A percentile compares a stretch with the other conserved stretches of the same genome.
phyloP scores from a whole-genome alignment of 2,797 vertebrate genomes.

The Clarias laeviceps region DNA sequence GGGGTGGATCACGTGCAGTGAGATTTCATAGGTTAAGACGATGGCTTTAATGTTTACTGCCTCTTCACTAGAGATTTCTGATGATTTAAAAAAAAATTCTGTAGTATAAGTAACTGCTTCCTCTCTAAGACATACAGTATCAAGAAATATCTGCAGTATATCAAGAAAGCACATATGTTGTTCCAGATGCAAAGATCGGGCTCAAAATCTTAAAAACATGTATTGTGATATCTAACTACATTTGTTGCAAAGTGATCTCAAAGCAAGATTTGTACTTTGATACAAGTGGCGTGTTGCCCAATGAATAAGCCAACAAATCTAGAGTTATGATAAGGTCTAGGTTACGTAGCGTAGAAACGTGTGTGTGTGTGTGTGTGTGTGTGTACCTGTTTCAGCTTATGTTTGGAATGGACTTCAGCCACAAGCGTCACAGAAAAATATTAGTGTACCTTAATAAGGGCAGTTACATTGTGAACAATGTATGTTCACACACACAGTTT shows the following conservation, averaged over 20 bases:
- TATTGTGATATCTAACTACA: not conserved
- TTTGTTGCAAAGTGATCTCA: constrained; percentile 1
- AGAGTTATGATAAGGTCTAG: no score
- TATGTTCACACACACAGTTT: not conserved
- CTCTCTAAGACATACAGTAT: not conserved
- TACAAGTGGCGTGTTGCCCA: not conserved
- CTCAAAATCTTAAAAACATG: not conserved
- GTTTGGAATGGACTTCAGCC: not conserved
- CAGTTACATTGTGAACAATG: not conserved
- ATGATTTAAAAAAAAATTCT: no score
- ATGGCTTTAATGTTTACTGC: constrained; percentile 61
- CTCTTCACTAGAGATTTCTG: constrained; percentile 22
- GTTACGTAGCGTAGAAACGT: not conserved
- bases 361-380: not conserved
- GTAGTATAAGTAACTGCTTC: not conserved
- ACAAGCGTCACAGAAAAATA: not conserved
- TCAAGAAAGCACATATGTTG: not conserved
- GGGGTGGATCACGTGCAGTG: constrained; percentile 65
- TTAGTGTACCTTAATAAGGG: not conserved
- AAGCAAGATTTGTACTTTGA: constrained; percentile 45
- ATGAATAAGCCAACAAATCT: not conserved
- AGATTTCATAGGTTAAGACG: constrained; percentile 68
- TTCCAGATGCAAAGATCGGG: not conserved
- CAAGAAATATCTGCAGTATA: not conserved
- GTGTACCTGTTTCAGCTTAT: not conserved